Percentiles rank a stretch among this genome's conserved stretches.
Evolutionary conservation across 2,113 vertebrate genomes (phyloP).

Genomic region (Engystomops pustulosus): DNA sequence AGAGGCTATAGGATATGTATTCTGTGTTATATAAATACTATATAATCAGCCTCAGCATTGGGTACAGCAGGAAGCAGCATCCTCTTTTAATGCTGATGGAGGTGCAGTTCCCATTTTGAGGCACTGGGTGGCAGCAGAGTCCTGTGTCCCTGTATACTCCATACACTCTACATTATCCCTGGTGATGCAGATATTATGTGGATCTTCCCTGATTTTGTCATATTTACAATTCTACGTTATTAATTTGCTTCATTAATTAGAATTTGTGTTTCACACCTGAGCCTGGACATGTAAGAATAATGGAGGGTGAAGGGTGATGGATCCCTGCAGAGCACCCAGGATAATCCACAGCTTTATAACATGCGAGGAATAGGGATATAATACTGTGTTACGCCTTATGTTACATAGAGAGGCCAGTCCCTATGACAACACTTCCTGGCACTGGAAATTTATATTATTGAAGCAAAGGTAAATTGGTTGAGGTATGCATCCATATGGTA

Average conservation of each 20-base stretch:
- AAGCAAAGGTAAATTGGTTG: too few species aligned
- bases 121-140: constrained; percentile 29
- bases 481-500: too few species aligned
- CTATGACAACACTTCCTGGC: constrained; percentile 1
- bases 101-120: neutral
- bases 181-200: neutral
- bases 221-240: neutral
- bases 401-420: neutral
- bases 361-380: too few species aligned
- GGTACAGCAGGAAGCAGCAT: neutral
- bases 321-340: neutral
- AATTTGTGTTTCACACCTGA: neutral
- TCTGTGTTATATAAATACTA: neutral
- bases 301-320: neutral
- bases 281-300: neutral
- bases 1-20: too few species aligned
- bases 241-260: neutral
- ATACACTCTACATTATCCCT: neutral
- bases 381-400: neutral
- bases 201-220: neutral
- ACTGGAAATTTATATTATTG: too few species aligned
- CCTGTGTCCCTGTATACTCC: neutral
- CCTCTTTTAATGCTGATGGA: neutral
- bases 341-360: too few species aligned
- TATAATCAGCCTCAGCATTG: too few species aligned